Evolutionary conservation across 2,797 vertebrate genomes (phyloP).

Genomic region (Pogoniulus pusillus): DNA sequence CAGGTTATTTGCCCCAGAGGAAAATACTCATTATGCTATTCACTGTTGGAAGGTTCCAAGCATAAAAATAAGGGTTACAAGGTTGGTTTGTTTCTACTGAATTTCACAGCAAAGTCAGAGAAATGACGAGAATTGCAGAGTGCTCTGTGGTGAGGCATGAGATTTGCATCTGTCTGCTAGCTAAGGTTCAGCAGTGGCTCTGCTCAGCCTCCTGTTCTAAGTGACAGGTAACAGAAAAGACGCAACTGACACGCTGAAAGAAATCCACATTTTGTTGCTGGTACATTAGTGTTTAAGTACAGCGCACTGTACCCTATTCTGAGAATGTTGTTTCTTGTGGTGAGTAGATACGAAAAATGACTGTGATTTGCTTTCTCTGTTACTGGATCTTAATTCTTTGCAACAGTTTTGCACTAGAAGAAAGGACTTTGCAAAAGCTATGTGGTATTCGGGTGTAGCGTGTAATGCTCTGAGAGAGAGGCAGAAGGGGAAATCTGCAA

Average conservation of each 20-base stretch:
- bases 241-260: not conserved
- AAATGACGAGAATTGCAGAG: not conserved
- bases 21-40: not conserved
- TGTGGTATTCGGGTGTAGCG: not conserved
- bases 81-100: not conserved
- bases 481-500: slow-evolving; percentile 51
- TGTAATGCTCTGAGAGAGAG: not conserved
- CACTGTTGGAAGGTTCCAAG: not conserved
- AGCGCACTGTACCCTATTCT: not conserved
- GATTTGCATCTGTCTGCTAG: slow-evolving; percentile 25
- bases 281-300: not conserved
- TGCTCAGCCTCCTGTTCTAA: not conserved
- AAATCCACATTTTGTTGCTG: not conserved
- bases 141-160: not conserved
- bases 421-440: slow-evolving; percentile 26
- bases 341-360: not conserved
- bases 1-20: not conserved
- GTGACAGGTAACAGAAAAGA: slow-evolving; percentile 20
- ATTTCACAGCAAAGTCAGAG: not conserved
- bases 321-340: not conserved
- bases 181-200: not conserved
- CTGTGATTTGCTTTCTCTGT: not conserved
- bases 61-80: not conserved
- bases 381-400: not conserved
- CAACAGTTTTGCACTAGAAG: not conserved